phyloP scores from a whole-genome alignment of 1,140 invertebrate genomes.

The Neotoxoptera formosana region DNA sequence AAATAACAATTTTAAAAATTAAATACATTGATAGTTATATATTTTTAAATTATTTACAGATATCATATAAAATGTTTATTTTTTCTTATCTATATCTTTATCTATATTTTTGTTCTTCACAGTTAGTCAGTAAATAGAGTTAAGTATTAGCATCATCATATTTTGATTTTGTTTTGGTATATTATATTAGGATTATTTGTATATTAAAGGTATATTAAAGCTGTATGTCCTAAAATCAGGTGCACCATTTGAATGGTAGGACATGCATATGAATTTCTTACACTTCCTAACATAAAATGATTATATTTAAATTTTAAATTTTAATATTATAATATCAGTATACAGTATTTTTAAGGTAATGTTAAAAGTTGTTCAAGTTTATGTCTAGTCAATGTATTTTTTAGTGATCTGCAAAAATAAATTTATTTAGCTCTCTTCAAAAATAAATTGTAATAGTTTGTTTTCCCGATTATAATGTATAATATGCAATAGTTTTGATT shows the following conservation, averaged over 20 bases:
- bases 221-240: not conserved
- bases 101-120: not conserved
- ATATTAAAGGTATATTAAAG: not conserved
- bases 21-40: too few species aligned
- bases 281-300: not conserved
- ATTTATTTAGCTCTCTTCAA: not conserved
- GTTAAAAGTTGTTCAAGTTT: not conserved
- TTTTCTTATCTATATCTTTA: not conserved
- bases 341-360: not conserved
- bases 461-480: not conserved
- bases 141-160: not conserved
- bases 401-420: not conserved
- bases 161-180: not conserved
- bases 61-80: not conserved
- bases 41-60: too few species aligned
- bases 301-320: not conserved
- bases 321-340: not conserved
- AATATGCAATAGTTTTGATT: not conserved
- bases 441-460: not conserved
- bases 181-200: not conserved
- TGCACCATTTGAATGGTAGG: not conserved
- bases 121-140: not conserved
- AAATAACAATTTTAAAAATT: too few species aligned
- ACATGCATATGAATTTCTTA: too few species aligned
- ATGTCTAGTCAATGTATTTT: not conserved